phyloP scores from a whole-genome alignment of 2,797 vertebrate species.

The Gymnothorax reevesii region DNA sequence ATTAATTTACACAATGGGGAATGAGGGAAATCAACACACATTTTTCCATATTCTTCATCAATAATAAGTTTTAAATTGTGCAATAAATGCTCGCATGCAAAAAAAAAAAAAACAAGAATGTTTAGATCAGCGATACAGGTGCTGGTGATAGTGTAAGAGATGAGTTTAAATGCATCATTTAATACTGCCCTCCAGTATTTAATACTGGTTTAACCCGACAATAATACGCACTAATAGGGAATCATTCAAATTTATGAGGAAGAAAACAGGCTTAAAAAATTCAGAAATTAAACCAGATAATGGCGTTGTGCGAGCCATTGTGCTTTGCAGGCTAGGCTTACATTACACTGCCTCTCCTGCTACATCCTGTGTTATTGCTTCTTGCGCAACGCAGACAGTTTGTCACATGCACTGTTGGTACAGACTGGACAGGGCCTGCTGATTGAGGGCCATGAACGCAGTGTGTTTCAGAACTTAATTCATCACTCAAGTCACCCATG shows the following conservation, averaged over 20 bases:
- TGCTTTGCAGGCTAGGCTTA: neutral
- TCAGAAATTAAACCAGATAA: neutral
- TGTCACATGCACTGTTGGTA: neutral
- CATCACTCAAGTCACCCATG: neutral
- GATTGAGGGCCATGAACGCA: neutral
- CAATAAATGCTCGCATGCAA: neutral
- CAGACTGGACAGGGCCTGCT: neutral
- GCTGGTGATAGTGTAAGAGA: neutral
- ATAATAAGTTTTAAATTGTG: neutral
- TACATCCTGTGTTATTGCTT: neutral
- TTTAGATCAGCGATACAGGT: neutral
- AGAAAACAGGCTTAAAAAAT: neutral
- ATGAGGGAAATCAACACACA: neutral
- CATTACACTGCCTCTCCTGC: neutral
- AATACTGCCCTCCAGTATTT: slow-evolving; percentile 33
- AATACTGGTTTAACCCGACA: neutral
- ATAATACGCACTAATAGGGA: neutral
- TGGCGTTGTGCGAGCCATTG: neutral
- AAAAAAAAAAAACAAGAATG: slow-evolving; percentile 3
- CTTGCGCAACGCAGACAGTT: neutral
- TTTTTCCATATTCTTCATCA: neutral
- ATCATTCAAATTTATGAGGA: neutral
- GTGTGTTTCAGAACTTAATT: neutral
- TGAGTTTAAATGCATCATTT: slow-evolving; percentile 16
- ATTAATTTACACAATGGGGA: neutral